These are phyloP conservation scores for Brachionus rotundiformis DNA, from an alignment of 1,140 invertebrate genomes.

Conservation along the genomic window DNA sequence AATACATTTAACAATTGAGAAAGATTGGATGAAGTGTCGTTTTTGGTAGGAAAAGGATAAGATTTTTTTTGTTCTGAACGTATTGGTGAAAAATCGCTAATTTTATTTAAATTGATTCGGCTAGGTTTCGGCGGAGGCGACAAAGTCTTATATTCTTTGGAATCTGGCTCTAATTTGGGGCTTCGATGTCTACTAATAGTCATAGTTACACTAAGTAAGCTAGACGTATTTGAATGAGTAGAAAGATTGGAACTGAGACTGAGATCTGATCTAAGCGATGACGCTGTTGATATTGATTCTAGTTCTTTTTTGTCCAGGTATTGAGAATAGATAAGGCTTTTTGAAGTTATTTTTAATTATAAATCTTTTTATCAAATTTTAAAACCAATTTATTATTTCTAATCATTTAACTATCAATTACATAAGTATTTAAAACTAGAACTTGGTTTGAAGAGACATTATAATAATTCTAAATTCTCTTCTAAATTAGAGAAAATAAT, in stretches of 20 bases:
- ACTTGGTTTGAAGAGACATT: too few relatives aligned
- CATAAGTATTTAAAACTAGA: too few relatives aligned
- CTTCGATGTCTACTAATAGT: background rate
- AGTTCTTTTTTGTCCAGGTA: background rate
- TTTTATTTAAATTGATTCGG: conserved; percentile 15
- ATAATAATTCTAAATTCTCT: too few relatives aligned
- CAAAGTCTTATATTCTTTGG: background rate
- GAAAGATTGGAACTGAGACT: background rate
- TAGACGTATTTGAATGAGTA: background rate
- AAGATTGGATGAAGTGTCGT: background rate
- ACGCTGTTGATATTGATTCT: background rate
- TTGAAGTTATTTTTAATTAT: background rate
- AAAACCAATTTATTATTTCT: too few relatives aligned
- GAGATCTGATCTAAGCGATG: conserved; percentile 18
- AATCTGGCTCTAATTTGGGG: background rate
- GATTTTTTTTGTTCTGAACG: background rate
- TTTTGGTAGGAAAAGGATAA: background rate
- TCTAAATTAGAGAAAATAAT: too few relatives aligned
- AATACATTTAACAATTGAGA: background rate
- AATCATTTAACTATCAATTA: too few relatives aligned
- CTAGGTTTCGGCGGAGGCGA: conserved; percentile 20
- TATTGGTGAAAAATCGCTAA: conserved; percentile 5
- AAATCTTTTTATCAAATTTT: too few relatives aligned
- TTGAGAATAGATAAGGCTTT: background rate
- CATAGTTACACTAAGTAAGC: conserved; percentile 20